Conservation (phyloP, 2,888 invertebrate genomes). For the Pomacea canaliculata region DNA sequence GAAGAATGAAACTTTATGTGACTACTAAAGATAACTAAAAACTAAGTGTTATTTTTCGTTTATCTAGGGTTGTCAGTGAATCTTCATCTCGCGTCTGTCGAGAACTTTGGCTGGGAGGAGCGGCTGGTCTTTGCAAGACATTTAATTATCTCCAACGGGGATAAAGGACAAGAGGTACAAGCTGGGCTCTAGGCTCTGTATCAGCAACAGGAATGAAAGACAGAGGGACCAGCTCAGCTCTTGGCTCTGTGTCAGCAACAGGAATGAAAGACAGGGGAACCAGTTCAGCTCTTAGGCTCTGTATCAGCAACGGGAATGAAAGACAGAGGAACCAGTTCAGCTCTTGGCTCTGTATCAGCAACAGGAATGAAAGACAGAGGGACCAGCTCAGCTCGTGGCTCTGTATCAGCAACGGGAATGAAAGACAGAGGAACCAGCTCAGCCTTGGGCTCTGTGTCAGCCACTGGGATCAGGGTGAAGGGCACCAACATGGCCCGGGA, state of each 20-base stretch:
- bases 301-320: neutral
- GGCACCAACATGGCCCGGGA: neutral
- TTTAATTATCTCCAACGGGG: neutral
- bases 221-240: slow-evolving; percentile 2
- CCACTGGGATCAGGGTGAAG: neutral
- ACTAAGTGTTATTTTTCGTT: no score
- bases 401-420: neutral
- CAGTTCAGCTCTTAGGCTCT: neutral
- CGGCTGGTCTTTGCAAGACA: neutral
- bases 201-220: neutral
- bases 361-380: neutral
- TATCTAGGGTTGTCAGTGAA: no score
- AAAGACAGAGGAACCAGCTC: neutral
- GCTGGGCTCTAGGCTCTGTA: neutral
- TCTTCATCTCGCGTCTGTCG: no score
- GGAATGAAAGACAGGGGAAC: neutral
- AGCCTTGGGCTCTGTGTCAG: neutral
- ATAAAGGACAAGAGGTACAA: neutral
- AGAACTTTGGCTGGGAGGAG: no score
- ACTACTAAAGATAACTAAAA: no score
- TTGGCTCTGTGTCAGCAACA: neutral
- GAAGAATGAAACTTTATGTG: no score
- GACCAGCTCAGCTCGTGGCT: neutral
- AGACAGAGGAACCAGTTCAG: neutral
- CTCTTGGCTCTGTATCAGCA: neutral